These are phyloP conservation scores for Lasiommata megera DNA, from an alignment of 2,888 invertebrate species.

Conservation along the genomic window DNA sequence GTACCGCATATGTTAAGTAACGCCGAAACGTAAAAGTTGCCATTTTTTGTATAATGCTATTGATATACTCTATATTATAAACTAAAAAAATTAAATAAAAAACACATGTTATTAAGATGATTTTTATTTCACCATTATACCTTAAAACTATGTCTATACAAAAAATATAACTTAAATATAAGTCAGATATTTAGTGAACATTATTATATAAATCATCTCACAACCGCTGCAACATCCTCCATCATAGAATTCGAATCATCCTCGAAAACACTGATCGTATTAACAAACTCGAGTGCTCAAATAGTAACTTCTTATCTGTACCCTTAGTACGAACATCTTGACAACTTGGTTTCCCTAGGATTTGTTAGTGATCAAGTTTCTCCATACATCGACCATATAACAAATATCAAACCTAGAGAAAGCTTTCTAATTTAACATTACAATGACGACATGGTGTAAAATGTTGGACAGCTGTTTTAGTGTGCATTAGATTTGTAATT, in stretches of 20 bases:
- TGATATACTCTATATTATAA: conserved; percentile 7
- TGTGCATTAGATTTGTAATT: no score
- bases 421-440: no score
- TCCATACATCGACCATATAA: no score
- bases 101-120: conserved; percentile 54
- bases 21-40: not conserved
- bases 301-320: no score
- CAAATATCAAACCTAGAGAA: no score
- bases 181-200: conserved; percentile 79
- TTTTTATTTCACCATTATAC: conserved; percentile 65
- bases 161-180: conserved; percentile 78
- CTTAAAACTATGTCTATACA: conserved; percentile 78
- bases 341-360: no score
- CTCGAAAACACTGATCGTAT: conserved; percentile 62
- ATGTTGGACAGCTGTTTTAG: no score
- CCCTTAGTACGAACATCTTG: no score
- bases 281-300: conserved; percentile 38
- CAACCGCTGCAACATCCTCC: conserved; percentile 77
- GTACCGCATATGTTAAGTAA: not conserved
- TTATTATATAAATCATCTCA: conserved; percentile 80
- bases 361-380: no score
- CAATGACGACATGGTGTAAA: no score
- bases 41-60: conserved; percentile 5
- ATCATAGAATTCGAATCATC: conserved; percentile 64
- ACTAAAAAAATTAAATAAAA: conserved; percentile 28